Evolutionary conservation across 2,113 vertebrate genomes (phyloP).

Genomic region (Mustelus asterias): DNA sequence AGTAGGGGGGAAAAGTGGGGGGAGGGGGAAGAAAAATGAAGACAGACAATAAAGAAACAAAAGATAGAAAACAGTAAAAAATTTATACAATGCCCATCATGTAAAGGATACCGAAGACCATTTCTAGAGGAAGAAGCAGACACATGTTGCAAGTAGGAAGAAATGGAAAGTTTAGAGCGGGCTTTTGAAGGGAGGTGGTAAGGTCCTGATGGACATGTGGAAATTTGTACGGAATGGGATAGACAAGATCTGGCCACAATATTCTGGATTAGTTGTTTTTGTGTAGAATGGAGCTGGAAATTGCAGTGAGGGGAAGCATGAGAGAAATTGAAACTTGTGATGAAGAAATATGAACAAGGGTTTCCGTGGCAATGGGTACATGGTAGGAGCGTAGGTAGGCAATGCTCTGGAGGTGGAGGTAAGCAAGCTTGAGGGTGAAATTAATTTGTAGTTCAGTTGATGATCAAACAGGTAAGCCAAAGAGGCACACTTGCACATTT

Average conservation of each 20-base stretch:
- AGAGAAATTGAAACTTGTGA: background rate
- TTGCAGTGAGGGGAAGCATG: background rate
- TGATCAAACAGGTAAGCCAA: background rate
- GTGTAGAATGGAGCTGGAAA: background rate
- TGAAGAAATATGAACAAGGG: background rate
- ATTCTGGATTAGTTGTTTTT: background rate
- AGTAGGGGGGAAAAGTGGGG: no score
- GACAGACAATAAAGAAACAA: no score
- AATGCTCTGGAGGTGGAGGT: background rate
- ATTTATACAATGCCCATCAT: background rate
- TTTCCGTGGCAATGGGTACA: background rate
- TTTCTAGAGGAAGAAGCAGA: background rate
- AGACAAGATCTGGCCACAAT: background rate
- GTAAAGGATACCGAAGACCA: background rate
- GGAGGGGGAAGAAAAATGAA: no score
- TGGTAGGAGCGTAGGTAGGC: background rate
- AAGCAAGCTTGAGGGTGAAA: background rate
- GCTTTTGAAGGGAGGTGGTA: background rate
- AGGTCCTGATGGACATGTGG: background rate
- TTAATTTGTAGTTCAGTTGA: background rate
- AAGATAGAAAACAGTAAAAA: no score
- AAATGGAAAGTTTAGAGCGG: background rate
- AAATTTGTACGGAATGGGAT: background rate
- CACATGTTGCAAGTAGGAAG: background rate
- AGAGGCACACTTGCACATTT: background rate